These are phyloP conservation scores for Parazoanthus atlanticus DNA, from an alignment of 92 coral and sea anemone species.

Conservation along the genomic window DNA sequence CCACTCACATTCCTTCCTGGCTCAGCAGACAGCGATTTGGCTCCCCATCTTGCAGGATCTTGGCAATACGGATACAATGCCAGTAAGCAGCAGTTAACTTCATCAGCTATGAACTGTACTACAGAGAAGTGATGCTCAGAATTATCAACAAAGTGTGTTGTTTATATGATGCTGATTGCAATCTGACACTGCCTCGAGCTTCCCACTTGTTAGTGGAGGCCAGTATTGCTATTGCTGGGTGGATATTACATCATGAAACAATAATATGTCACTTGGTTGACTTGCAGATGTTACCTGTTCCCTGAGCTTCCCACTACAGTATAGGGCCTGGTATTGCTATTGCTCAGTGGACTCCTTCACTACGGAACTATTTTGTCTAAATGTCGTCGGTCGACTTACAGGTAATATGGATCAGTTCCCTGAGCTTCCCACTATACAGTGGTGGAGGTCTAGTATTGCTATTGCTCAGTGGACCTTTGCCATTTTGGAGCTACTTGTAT, in stretches of 20 bases:
- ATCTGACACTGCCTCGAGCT: background rate
- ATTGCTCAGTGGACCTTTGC: background rate
- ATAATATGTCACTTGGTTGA: too few species aligned
- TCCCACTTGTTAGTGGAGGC: background rate
- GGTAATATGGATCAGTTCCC: background rate
- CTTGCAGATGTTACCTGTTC: too few species aligned
- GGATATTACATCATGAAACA: too few species aligned
- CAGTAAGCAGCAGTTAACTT: background rate
- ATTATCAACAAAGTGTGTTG: background rate
- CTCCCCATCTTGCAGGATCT: background rate
- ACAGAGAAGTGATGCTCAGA: background rate
- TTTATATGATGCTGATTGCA: background rate
- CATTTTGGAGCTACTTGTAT: background rate
- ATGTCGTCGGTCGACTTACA: too few species aligned
- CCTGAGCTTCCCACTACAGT: too few species aligned
- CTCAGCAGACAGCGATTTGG: slow-evolving; percentile 24
- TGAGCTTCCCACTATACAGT: slow-evolving; percentile 21
- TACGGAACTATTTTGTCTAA: too few species aligned
- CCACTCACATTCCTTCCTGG: slow-evolving; percentile 50
- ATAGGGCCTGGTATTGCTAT: background rate
- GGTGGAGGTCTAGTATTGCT: background rate
- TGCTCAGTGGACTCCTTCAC: background rate
- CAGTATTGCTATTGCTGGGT: too few species aligned
- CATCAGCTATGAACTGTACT: background rate
- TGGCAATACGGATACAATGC: slow-evolving; percentile 24